Evolutionary conservation across 2,113 vertebrate species (phyloP).

Genomic region (Pomatorhinus ruficollis): DNA sequence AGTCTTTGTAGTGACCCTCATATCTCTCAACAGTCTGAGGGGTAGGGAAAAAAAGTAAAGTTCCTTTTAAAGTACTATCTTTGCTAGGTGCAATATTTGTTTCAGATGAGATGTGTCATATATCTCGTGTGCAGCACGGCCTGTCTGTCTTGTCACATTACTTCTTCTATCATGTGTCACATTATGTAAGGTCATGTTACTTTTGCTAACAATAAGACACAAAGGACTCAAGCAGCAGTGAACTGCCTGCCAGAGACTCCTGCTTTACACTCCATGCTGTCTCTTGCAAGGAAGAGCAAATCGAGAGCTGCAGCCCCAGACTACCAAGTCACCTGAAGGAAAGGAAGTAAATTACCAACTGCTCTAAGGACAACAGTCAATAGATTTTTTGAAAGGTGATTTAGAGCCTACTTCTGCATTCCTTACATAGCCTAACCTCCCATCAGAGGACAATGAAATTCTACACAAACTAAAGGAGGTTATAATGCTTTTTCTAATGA

Average conservation of each 20-base stretch:
- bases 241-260: neutral
- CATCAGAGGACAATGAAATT: neutral
- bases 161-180: slow-evolving; percentile 42
- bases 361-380: neutral
- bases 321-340: neutral
- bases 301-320: neutral
- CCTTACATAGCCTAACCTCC: neutral
- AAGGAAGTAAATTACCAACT: slow-evolving; percentile 35
- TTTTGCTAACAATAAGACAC: slow-evolving; percentile 50
- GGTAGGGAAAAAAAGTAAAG: neutral
- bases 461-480: neutral
- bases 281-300: slow-evolving; percentile 2
- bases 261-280: neutral
- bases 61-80: slow-evolving; percentile 31
- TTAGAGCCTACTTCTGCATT: neutral
- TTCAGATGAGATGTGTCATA: slow-evolving; percentile 46
- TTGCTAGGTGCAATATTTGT: slow-evolving; percentile 52
- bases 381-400: neutral
- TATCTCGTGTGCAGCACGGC: neutral
- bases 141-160: slow-evolving; percentile 60
- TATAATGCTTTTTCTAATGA: neutral
- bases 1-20: neutral
- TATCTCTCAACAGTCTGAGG: neutral
- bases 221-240: neutral
- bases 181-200: slow-evolving; percentile 53